A percentile compares a stretch with the other conserved stretches of the same genome.
phyloP scores from a whole-genome alignment of 2,888 invertebrate genomes.

The Aplocera efformata region DNA sequence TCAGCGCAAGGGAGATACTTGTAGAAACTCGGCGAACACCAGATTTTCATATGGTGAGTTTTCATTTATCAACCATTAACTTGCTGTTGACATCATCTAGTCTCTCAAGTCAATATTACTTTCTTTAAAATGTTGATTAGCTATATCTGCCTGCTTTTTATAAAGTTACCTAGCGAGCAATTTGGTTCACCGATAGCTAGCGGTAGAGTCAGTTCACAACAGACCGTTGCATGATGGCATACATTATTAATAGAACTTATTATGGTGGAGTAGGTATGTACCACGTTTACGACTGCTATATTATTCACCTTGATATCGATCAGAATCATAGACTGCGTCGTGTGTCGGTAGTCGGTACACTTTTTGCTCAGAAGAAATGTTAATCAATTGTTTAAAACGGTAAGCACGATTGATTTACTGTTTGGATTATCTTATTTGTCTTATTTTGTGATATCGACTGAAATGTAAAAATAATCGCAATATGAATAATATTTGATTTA shows the following conservation, averaged over 20 bases:
- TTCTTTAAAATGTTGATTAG: conserved; percentile 16
- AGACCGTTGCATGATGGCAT: conserved; percentile 60
- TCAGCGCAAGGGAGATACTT: conserved; percentile 75
- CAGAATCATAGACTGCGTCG: conserved; percentile 37
- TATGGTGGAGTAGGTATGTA: conserved; percentile 36
- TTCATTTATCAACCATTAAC: conserved; percentile 10
- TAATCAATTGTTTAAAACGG: too few relatives aligned
- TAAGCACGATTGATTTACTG: not conserved
- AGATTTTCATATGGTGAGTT: conserved; percentile 74
- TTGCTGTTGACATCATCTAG: conserved; percentile 22
- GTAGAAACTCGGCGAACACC: conserved; percentile 72
- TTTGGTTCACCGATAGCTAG: conserved; percentile 25
- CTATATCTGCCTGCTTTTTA: conserved; percentile 16
- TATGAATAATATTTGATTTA: too few relatives aligned
- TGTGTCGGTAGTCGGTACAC: conserved; percentile 3
- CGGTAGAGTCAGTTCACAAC: conserved; percentile 42
- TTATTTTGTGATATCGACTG: too few relatives aligned
- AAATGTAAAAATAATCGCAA: too few relatives aligned
- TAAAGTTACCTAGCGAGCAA: conserved; percentile 17
- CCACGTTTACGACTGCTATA: conserved; percentile 49
- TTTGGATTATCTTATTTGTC: not conserved
- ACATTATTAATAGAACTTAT: conserved; percentile 58
- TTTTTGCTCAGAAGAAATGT: conserved; percentile 1
- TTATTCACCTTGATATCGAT: conserved; percentile 66
- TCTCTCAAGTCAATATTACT: conserved; percentile 19